Evolutionary conservation across 1,140 invertebrate species (phyloP).

Genomic region (Nomia melanderi): DNA sequence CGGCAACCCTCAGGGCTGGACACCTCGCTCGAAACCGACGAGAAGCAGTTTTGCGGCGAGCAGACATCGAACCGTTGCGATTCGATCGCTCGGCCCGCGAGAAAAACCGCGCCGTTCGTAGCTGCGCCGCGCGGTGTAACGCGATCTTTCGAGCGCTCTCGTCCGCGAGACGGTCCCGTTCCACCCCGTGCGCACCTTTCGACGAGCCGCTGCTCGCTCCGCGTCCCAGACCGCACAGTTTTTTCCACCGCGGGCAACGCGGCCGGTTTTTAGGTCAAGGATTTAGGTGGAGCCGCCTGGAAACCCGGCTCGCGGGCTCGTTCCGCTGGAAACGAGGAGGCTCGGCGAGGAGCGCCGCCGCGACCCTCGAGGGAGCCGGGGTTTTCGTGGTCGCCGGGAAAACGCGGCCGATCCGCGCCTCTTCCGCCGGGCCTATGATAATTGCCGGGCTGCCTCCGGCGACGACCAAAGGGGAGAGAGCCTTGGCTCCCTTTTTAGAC

Average conservation of each 20-base stretch:
- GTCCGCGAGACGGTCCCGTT: slow-evolving; percentile 36
- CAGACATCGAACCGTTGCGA: not conserved
- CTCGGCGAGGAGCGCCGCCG: not conserved
- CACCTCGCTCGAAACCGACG: too few species aligned
- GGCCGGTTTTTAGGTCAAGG: slow-evolving; percentile 53
- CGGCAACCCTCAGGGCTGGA: too few species aligned
- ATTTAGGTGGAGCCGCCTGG: slow-evolving; percentile 19
- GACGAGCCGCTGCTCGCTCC: not conserved
- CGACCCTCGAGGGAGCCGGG: slow-evolving; percentile 8
- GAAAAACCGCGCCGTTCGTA: not conserved
- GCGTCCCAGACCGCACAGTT: not conserved
- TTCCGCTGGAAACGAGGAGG: slow-evolving; percentile 5
- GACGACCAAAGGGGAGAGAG: not conserved
- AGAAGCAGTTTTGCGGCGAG: too few species aligned
- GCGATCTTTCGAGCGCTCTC: slow-evolving; percentile 34
- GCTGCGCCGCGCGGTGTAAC: slow-evolving; percentile 18
- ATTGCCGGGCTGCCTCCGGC: slow-evolving; percentile 19
- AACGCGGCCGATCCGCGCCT: not conserved
- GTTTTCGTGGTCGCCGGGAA: slow-evolving; percentile 9
- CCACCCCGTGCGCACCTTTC: slow-evolving; percentile 31
- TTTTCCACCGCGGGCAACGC: slow-evolving; percentile 8
- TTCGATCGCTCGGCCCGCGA: not conserved
- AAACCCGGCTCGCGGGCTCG: slow-evolving; percentile 8
- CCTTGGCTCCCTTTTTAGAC: not conserved
- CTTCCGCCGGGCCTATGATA: slow-evolving; percentile 8